Percentiles rank a stretch among this genome's conserved stretches.
Conservation (phyloP, 1,140 invertebrate genomes). For the roundworm (Caenorhabditis elegans) region WBcel235 BX284605.5:13829501-13830000, state of each 20-base stretch:
- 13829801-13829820: no score
- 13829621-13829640: slow-evolving; percentile 15
- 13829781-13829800: no score
- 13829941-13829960: slow-evolving; percentile 46
- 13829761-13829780: no score
- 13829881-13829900: neutral
- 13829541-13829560: neutral
- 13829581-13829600: neutral
- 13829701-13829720: no score
- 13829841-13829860: slow-evolving; percentile 38
- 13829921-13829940: slow-evolving; percentile 46
- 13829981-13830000: slow-evolving; percentile 45
- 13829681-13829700: neutral
- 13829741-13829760: no score
- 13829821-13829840: slow-evolving; percentile 27
- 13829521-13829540: neutral
- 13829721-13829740: no score
- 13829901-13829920: neutral
- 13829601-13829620: neutral
- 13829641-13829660: neutral
- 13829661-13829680: neutral
- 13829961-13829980: slow-evolving; percentile 48
- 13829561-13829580: neutral
- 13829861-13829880: slow-evolving; percentile 24
- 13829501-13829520: neutral